phyloP scores from a whole-genome alignment of 2,888 invertebrate species.

The Mimumesa dahlbomi region DNA sequence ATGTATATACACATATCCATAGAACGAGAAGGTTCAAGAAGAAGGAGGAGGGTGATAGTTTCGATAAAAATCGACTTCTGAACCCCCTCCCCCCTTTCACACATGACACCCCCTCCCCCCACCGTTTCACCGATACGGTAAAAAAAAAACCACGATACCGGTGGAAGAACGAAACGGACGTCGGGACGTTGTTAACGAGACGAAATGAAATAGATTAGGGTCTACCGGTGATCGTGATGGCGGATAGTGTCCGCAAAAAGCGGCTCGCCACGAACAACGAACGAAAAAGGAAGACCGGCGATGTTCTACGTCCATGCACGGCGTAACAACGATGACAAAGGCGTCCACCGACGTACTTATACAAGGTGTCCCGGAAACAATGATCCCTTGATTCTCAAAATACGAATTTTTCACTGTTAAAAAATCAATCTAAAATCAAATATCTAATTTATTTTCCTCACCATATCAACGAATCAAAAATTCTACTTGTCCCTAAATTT shows the following conservation, averaged over 20 bases:
- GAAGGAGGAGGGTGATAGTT: background rate
- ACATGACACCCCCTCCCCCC: too few species aligned
- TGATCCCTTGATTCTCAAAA: background rate
- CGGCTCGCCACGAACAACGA: slow-evolving; percentile 10
- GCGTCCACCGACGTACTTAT: slow-evolving; percentile 4
- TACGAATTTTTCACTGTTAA: background rate
- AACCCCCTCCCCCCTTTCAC: too few species aligned
- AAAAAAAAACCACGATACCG: slow-evolving; percentile 7
- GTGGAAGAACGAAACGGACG: slow-evolving; percentile 20
- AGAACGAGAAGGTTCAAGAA: slow-evolving; percentile 8
- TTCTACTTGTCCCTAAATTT: too few species aligned
- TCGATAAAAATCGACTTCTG: too few species aligned
- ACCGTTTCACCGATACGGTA: background rate
- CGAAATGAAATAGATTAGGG: slow-evolving; percentile 46
- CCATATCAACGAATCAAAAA: too few species aligned
- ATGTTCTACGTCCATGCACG: slow-evolving; percentile 28
- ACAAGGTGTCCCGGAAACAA: slow-evolving; percentile 8
- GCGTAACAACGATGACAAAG: slow-evolving; percentile 35
- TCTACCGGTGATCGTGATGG: slow-evolving; percentile 31
- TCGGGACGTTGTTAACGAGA: slow-evolving; percentile 34
- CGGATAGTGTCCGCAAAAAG: slow-evolving; percentile 33
- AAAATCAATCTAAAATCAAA: background rate
- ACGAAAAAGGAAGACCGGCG: slow-evolving; percentile 16
- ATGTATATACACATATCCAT: too few species aligned
- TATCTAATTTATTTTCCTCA: background rate